Percentiles rank a stretch among this genome's conserved stretches.
These are phyloP conservation scores for Prionace glauca DNA, from an alignment of 2,797 vertebrate genomes.

Conservation along the genomic window DNA sequence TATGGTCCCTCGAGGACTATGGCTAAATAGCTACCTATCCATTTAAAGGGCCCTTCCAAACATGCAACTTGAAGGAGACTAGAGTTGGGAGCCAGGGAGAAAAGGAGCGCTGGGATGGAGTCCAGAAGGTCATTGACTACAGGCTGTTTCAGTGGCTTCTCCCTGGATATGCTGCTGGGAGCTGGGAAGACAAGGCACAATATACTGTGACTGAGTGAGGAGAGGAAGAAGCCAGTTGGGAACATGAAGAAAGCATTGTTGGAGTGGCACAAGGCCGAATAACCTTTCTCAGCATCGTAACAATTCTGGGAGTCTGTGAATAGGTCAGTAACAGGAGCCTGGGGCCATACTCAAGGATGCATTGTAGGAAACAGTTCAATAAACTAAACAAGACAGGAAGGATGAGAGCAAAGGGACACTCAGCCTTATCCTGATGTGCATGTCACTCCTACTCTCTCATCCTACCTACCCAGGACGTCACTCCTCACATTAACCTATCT, in stretches of 20 bases:
- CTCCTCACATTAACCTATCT: too few relatives aligned
- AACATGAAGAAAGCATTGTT: not conserved
- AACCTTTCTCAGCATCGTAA: too few relatives aligned
- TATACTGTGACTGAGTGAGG: not conserved
- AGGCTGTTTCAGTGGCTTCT: not conserved
- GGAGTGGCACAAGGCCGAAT: not conserved
- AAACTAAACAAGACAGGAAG: too few relatives aligned
- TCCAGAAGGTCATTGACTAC: not conserved
- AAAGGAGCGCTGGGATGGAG: not conserved
- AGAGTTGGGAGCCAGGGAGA: not conserved
- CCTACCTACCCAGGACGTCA: too few relatives aligned
- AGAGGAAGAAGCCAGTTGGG: not conserved
- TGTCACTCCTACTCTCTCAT: too few relatives aligned
- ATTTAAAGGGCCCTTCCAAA: not conserved
- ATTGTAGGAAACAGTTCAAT: too few relatives aligned
- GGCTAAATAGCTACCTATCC: too few relatives aligned
- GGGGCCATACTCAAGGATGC: too few relatives aligned
- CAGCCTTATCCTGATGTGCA: too few relatives aligned
- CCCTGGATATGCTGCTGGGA: not conserved
- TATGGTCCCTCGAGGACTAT: too few relatives aligned
- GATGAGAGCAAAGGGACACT: too few relatives aligned
- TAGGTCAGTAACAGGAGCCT: not conserved
- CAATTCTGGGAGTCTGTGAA: too few relatives aligned
- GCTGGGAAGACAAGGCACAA: not conserved
- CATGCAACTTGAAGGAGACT: not conserved